Evolutionary conservation across 2,113 vertebrate species (phyloP), one percentile per base, ranked within the genome.

Genomic region (Lipophrys pholis): DNA sequence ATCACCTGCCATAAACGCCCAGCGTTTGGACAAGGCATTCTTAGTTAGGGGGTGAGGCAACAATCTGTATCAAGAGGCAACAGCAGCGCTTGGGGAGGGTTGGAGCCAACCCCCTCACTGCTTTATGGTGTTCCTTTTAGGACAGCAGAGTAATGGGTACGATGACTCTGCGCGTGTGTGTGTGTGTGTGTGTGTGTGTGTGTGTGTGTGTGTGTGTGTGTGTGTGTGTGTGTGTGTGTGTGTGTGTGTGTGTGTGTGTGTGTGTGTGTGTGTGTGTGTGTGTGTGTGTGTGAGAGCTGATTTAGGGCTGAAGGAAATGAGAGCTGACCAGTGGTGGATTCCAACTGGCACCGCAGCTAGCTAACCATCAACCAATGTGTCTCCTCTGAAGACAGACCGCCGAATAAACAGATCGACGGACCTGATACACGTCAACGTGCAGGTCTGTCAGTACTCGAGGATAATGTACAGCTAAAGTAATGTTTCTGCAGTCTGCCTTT

Each of bases 1-100:
- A 89, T 89, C 87, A 89, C 89, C 89, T 86, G 84, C 85, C 78
- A 91, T 92, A 90, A 92, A 91, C 11, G 55, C 3, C 54, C 72
- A 36, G 40, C 53, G 62, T 90, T 91, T 90, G 81, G 86, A 89
- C 86, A 91, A 78, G 78, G 61, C 81, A 91, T 91, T 90, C 89
- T 88, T 89, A 75, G 70, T 85, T 53, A 30, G 21, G 1, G 60
- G 80, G 71, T 66, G 76, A 89, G 62, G 83, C 71, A 81, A 87
- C 82, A 89, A 65, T 83, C 80, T 62, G 82, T 79, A 81, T 89
- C 75, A 66, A 43, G 73, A 84, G 84, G 77, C 84, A 74, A 78
- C 84, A 72, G 68, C 12, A 17, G 64, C 41, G 63, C 57, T 62
- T 11, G 0, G 71, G 72, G 76, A 70, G 50, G 11, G 59, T 68